Percentiles rank a stretch among this genome's conserved stretches.
phyloP scores from a whole-genome alignment of 2,113 vertebrate genomes.

The Melanerpes formicivorus region DNA sequence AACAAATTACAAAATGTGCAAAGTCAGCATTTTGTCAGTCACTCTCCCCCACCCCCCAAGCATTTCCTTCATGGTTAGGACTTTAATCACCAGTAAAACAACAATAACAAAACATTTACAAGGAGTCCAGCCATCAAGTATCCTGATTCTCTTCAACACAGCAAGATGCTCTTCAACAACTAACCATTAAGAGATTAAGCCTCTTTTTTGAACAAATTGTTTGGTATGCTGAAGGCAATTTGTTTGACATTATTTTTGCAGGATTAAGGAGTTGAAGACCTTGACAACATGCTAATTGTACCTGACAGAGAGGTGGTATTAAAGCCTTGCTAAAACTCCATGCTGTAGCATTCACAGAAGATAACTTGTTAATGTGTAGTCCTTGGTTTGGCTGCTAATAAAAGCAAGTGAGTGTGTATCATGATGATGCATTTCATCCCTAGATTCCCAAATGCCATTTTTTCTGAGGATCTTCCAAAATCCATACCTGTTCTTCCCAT shows the following conservation, averaged over 20 bases:
- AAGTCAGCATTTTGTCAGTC: conserved; percentile 13
- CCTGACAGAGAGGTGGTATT: not conserved
- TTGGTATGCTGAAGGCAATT: conserved; percentile 15
- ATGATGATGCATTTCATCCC: not conserved
- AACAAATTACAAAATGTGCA: conserved; percentile 11
- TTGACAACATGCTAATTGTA: conserved; percentile 10
- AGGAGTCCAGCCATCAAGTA: conserved; percentile 22
- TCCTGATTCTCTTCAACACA: conserved; percentile 50
- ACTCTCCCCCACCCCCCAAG: not conserved
- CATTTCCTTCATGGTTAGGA: conserved; percentile 24
- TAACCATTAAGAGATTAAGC: conserved; percentile 59
- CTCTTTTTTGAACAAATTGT: conserved; percentile 54
- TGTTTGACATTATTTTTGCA: conserved; percentile 41
- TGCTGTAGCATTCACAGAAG: not conserved
- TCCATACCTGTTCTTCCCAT: not conserved
- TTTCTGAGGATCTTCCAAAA: not conserved
- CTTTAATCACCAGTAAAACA: conserved; percentile 60
- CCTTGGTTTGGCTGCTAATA: not conserved
- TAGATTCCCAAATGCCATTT: not conserved
- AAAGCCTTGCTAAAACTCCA: not conserved
- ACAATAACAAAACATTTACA: conserved; percentile 49
- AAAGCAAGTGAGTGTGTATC: not conserved
- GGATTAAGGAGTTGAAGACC: not conserved
- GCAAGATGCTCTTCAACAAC: conserved; percentile 54
- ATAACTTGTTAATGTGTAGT: not conserved